Evolutionary conservation across 2,888 invertebrate species (phyloP), one percentile per base, ranked within the genome.

Genomic region (Monoplex corrugatus): DNA sequence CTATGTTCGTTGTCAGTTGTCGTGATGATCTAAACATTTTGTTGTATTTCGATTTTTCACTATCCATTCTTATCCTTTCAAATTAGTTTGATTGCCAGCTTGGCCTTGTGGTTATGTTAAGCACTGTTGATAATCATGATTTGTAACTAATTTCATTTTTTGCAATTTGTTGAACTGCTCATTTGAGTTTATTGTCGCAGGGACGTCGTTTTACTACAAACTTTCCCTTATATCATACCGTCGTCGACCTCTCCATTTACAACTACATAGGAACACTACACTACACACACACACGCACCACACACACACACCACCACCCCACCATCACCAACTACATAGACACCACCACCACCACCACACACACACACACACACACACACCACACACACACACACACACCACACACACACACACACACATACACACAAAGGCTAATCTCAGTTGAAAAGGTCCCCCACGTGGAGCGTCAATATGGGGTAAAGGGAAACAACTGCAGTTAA

Each of bases 401-500:
- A 19, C 19, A 19, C 40, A 40, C 75, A 40, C 75, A 78, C 40
- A 63, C 63, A 63, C 23, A 63, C 63, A 63, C 63, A 63, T 23
- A 63, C 3, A 63, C 63, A 63, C 23, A 63, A 63, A 28, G 23
- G 23, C 23, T 3, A 63, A 3, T 23, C 13, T 23, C 23, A 63
- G 10, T 75, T 75, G n/a, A 0, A 6, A 6, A 3, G 1, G 32
- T 38, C 8, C 50, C 13, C 6, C 32, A 38, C 32, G 28, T 16
- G 10, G 16, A 5, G 23, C 28, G 32, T 10, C 23, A 43, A 0
- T 40, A 35, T n/a, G 38, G 78, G 80, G 38, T 43, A 44, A 68
- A 83, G 88, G 88, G 88, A 83, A 83, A 68, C 83, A 83, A 88
- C 88, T 13, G 57, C 63, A 16, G 78, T 16, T 28, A 32, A 87